Percentiles rank a stretch among this genome's conserved stretches.
phyloP scores from a whole-genome alignment of 2,113 vertebrate species.

The Oreochromis aureus region DNA sequence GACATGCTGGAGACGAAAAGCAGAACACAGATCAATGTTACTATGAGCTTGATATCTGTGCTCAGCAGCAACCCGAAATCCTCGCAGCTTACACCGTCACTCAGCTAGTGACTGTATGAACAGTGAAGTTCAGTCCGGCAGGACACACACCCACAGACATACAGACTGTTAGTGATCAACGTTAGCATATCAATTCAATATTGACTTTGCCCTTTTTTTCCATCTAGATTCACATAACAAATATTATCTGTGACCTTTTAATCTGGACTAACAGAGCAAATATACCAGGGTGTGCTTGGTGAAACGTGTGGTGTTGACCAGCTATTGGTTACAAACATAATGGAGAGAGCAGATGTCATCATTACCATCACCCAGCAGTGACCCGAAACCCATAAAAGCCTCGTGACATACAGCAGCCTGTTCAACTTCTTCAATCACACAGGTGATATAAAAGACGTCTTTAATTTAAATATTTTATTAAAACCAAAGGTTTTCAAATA shows the following conservation, averaged over 20 bases:
- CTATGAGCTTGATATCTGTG: not conserved
- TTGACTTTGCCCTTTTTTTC: not conserved
- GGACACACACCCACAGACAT: not conserved
- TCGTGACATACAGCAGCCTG: not conserved
- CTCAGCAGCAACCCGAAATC: slow-evolving; percentile 16
- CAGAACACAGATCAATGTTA: not conserved
- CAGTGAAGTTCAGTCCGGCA: not conserved
- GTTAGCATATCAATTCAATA: not conserved
- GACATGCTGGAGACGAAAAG: slow-evolving; percentile 47
- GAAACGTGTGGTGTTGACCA: not conserved
- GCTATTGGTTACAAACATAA: not conserved
- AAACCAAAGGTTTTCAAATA: not conserved
- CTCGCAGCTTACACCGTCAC: not conserved
- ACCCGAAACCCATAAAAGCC: rapidly evolving
- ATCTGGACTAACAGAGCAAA: not conserved
- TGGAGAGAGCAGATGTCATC: not conserved
- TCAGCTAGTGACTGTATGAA: not conserved
- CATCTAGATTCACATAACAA: not conserved
- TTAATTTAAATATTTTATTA: not conserved
- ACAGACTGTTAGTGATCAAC: not conserved
- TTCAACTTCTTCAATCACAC: not conserved
- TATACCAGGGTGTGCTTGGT: not conserved
- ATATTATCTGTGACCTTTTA: not conserved
- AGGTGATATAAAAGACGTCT: rapidly evolving
- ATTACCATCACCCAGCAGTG: not conserved